phyloP scores from a whole-genome alignment of 2,797 vertebrate genomes.

The Protonibea diacanthus region DNA sequence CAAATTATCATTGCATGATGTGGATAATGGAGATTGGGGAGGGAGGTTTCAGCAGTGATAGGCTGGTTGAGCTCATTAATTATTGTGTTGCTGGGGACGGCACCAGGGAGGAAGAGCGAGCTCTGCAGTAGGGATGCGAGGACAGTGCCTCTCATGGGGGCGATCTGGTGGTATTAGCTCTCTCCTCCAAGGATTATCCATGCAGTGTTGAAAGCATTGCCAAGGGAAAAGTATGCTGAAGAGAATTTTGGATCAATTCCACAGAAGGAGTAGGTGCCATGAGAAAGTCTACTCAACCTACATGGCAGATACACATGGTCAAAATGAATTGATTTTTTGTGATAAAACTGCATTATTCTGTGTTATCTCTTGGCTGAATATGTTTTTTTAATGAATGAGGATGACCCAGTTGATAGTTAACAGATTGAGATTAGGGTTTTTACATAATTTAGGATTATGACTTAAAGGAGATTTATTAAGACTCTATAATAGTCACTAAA shows the following conservation, averaged over 20 bases:
- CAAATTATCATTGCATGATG: conserved; percentile 77
- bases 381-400: conserved; percentile 46
- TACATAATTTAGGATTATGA: conserved; percentile 75
- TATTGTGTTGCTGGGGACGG: conserved; percentile 75
- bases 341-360: conserved; percentile 15
- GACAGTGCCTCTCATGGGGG: conserved; percentile 74
- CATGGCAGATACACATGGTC: conserved; percentile 20
- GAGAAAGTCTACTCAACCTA: conserved; percentile 35
- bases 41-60: conserved; percentile 67
- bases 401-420: conserved; percentile 71
- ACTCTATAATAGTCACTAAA: conserved; percentile 37
- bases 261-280: conserved; percentile 41
- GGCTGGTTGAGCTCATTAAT: conserved; percentile 81
- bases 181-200: conserved; percentile 77
- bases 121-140: conserved; percentile 56
- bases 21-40: conserved; percentile 75
- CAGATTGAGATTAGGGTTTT: conserved; percentile 75
- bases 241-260: conserved; percentile 64
- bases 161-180: conserved; percentile 75
- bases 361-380: conserved; percentile 46
- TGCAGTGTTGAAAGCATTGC: conserved; percentile 59
- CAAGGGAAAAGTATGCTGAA: conserved; percentile 61
- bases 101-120: conserved; percentile 52
- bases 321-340: conserved; percentile 19
- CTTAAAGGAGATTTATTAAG: conserved; percentile 54